A percentile compares a stretch with the other conserved stretches of the same genome.
phyloP scores from a whole-genome alignment of 2,888 invertebrate species.

The Acrobasis consociella region DNA sequence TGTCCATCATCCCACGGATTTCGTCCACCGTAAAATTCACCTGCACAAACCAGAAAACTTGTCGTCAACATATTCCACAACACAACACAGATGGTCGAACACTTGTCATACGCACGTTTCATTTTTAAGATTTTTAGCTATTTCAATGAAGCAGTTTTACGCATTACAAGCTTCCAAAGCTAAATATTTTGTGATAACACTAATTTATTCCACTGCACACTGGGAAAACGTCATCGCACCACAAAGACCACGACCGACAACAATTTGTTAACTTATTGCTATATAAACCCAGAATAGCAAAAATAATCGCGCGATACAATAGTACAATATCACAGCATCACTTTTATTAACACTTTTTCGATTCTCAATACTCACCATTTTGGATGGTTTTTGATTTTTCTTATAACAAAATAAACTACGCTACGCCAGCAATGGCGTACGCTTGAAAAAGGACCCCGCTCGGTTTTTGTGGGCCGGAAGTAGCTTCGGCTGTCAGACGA shows the following conservation, averaged over 20 bases:
- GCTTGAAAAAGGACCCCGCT: constrained; percentile 87
- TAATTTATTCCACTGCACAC: constrained; percentile 53
- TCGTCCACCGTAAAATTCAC: constrained; percentile 99
- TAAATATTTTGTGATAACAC: constrained; percentile 40
- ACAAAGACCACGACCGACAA: constrained; percentile 63
- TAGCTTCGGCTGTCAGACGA: constrained; percentile 51
- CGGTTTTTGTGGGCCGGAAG: constrained; percentile 61
- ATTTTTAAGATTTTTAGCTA: constrained; percentile 36
- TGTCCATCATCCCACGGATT: constrained; percentile 99
- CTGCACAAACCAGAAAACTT: constrained; percentile 83
- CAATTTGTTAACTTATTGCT: constrained; percentile 43
- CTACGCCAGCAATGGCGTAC: constrained; percentile 95
- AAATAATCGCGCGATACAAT: constrained; percentile 61
- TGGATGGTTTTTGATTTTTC: constrained; percentile 92
- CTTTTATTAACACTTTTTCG: constrained; percentile 55
- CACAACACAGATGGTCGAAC: constrained; percentile 59
- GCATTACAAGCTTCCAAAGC: background rate
- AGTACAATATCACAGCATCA: constrained; percentile 51
- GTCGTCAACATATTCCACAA: constrained; percentile 55
- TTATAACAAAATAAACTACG: constrained; percentile 86
- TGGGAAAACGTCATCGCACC: constrained; percentile 73
- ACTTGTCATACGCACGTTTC: constrained; percentile 62
- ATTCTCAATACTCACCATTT: constrained; percentile 86
- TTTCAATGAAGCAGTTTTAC: background rate
- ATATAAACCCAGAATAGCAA: constrained; percentile 44